Conservation (phyloP, 2,113 vertebrate species). For the Tupaia chinensis region DNA sequence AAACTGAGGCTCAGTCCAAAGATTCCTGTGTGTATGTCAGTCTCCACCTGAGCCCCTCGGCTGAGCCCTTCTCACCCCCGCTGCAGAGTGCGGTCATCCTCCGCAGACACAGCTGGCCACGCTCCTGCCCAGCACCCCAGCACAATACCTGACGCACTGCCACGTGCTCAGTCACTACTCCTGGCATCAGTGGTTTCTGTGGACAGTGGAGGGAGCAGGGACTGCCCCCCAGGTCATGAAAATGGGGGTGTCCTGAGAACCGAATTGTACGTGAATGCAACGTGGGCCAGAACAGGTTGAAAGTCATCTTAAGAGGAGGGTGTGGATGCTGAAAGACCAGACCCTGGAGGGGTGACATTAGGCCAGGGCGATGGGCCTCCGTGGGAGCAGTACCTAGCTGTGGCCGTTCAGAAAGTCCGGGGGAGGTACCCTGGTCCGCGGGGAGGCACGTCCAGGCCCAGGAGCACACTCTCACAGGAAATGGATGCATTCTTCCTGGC, state of each 20-base stretch:
- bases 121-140: too few species aligned
- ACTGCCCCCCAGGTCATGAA: neutral
- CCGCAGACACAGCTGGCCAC: too few species aligned
- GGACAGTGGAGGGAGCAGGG: neutral
- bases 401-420: neutral
- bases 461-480: neutral
- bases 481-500: rapidly evolving
- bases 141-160: neutral
- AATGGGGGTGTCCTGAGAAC: neutral
- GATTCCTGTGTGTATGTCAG: neutral
- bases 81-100: rapidly evolving
- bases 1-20: neutral
- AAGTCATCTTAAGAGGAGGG: too few species aligned
- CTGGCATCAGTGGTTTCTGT: neutral
- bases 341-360: too few species aligned
- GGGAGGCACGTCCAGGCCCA: neutral
- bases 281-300: neutral
- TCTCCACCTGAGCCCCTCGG: neutral
- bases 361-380: neutral
- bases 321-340: rapidly evolving
- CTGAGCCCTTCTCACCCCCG: rapidly evolving
- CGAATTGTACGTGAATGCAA: too few species aligned
- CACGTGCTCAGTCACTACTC: neutral
- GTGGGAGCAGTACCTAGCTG: neutral
- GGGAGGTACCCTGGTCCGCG: neutral